These are phyloP conservation scores for Oxyruncus cristatus DNA, from an alignment of 2,113 vertebrate genomes.

Conservation along the genomic window DNA sequence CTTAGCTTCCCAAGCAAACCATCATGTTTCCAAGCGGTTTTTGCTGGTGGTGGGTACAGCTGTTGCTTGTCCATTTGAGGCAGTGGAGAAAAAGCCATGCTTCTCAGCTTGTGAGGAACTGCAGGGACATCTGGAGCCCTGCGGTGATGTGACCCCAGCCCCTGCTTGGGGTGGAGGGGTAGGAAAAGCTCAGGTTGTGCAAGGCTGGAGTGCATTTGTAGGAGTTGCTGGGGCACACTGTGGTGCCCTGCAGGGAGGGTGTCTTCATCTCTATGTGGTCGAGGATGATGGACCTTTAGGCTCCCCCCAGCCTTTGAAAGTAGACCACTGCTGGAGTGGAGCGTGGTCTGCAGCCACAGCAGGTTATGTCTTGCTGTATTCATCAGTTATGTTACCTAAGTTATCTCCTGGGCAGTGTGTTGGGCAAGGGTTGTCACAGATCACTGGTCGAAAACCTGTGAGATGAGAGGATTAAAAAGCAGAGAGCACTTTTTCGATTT, in stretches of 20 bases:
- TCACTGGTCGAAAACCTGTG: neutral
- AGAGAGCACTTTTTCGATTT: neutral
- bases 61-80: neutral
- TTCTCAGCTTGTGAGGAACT: neutral
- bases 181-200: neutral
- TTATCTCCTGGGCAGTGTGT: neutral
- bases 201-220: neutral
- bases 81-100: neutral
- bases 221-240: fast-evolving
- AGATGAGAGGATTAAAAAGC: neutral
- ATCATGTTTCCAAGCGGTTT: neutral
- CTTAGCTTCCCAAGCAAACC: neutral
- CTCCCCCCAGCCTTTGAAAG: fast-evolving
- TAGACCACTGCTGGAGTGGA: fast-evolving
- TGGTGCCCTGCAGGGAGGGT: neutral
- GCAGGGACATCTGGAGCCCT: neutral
- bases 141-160: neutral
- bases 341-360: neutral
- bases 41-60: neutral
- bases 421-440: neutral
- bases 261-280: neutral
- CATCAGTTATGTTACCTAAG: neutral
- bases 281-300: neutral
- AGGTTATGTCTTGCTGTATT: neutral
- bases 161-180: neutral